Percentiles rank a stretch among this genome's conserved stretches.
These are phyloP conservation scores for Hydractinia symbiolongicarpus DNA, from an alignment of 30 jellyfish, hydroid and myxozoan genomes.

Conservation along the genomic window DNA sequence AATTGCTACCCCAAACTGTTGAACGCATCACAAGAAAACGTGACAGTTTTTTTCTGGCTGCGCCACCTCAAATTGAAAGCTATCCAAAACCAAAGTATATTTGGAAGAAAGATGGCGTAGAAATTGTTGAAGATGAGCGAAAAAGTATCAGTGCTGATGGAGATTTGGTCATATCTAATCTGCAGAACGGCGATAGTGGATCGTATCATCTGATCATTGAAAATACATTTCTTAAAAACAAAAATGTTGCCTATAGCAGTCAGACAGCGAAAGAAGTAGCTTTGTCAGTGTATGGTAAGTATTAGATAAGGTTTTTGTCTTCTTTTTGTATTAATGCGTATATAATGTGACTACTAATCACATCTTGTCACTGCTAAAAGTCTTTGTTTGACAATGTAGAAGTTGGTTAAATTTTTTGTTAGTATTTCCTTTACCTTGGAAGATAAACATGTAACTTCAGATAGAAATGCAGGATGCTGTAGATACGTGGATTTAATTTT, in stretches of 20 bases:
- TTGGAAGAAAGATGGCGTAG: conserved; percentile 67
- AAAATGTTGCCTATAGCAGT: conserved; percentile 35
- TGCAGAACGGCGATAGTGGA: conserved; percentile 47
- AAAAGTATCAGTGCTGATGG: conserved; percentile 42
- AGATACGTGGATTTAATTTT: too few relatives aligned
- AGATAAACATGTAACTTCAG: neutral
- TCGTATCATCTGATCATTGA: conserved; percentile 45
- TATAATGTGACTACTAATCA: too few relatives aligned
- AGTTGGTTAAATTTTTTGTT: too few relatives aligned
- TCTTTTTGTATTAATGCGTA: too few relatives aligned
- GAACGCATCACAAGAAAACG: conserved; percentile 28
- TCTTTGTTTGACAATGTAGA: too few relatives aligned
- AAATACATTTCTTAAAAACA: conserved; percentile 37
- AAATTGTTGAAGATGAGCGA: conserved; percentile 40
- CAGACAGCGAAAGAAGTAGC: conserved; percentile 25
- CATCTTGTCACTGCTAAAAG: too few relatives aligned
- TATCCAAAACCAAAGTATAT: conserved; percentile 49
- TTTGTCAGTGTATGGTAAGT: conserved; percentile 42
- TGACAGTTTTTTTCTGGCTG: conserved; percentile 24
- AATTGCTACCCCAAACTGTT: neutral
- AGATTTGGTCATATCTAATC: conserved; percentile 53
- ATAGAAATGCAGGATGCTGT: too few relatives aligned
- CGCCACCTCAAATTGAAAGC: conserved; percentile 35
- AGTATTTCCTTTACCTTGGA: neutral
- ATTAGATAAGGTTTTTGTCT: neutral